Base-by-base conservation (phyloP, 2,888 invertebrate genomes). In the Sarcophaga caerulescens region DNA sequence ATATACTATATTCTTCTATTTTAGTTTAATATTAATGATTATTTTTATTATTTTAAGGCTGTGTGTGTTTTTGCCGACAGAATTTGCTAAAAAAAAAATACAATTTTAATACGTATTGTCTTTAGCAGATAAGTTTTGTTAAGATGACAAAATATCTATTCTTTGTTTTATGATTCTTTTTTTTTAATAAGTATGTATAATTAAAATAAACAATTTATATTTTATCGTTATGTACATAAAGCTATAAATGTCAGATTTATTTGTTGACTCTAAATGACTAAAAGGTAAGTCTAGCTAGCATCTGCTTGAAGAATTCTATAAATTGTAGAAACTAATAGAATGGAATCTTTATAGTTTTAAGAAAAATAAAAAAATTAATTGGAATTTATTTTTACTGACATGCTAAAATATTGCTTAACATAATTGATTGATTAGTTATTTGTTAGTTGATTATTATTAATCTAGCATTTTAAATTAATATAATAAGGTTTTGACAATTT, bases 1-100 rank as follows among this genome's bases (percentile, higher is more conserved):
- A 47, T 69, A 47, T 23, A n/a, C n/a, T n/a, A 45, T 57, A 45
- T 62, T 47, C 65, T 75, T 65, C 45, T 69, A 45, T n/a, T 45
- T 63, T 45, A 59, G 35, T 69, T 66, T 44, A 45, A 65, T 73
- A 45, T 14, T 52, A 52, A 52, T 14, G 17, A 52, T 52, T 52
- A 52, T 14, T 52, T 14, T 47, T 65, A 57, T 79, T 79, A 71
- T 71, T 80, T 74, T 80, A 80, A 68, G 80, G 80, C 80, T 81
- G 80, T 81, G 74, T 81, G 74, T 81, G 80, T 81, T 81, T 80
- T 81, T 81, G 80, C 80, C 74, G 73, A 74, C 62, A 68, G 60
- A 81, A 73, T 74, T 81, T 81, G 74, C 80, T 68, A 74, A 81
- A 75, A 59, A 59, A 19, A 60, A 57, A 57, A 57, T 57, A 14